Evolutionary conservation across 2,113 vertebrate genomes (phyloP), one percentile per base, ranked within the genome.

Genomic region (Austrofundulus limnaeus): DNA sequence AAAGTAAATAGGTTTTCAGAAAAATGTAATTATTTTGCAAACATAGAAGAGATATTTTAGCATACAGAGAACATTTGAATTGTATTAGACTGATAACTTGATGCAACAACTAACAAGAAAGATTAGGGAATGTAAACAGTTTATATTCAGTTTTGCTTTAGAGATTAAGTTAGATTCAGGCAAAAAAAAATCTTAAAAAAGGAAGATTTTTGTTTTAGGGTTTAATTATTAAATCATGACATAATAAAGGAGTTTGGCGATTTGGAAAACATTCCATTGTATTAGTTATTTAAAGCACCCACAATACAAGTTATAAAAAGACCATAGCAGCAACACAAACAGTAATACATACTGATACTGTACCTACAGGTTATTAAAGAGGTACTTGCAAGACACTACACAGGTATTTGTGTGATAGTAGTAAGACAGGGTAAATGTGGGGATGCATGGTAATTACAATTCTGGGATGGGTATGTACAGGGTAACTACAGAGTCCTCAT

Each of bases 11-110:
- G 55, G 38, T 64, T 73, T 75, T 68, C 70, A 31, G 63, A 61
- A 55, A 57, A 65, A 55, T 70, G 56, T 70, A 59, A 61, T 46
- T 82, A 86, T 80, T 83, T 72, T 76, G 70, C 41, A 74, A 56
- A 68, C 20, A 80, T 79, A 72, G 61, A 19, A 71, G 62, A 62
- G 21, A 61, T 61, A 58, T 55, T 56, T 28, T 42, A 76, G 46
- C 70, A 41, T 47, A 11, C 53, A 41, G 21, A 43, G 4, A 59
- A 58, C 37, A 7, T 37, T 41, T n/a, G 51, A 14, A 77, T 55
- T 76, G 61, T 69, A 66, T 72, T 70, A 70, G 2, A 61, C 34
- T 77, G 39, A 73, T 53, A 75, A 54, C 21, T 78, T 52, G 34
- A 54, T 49, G 5, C 53, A 57, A 49, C 70, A 74, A 70, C 23